phyloP scores from a whole-genome alignment of 2,113 vertebrate species.

The Corynorhinus townsendii region DNA sequence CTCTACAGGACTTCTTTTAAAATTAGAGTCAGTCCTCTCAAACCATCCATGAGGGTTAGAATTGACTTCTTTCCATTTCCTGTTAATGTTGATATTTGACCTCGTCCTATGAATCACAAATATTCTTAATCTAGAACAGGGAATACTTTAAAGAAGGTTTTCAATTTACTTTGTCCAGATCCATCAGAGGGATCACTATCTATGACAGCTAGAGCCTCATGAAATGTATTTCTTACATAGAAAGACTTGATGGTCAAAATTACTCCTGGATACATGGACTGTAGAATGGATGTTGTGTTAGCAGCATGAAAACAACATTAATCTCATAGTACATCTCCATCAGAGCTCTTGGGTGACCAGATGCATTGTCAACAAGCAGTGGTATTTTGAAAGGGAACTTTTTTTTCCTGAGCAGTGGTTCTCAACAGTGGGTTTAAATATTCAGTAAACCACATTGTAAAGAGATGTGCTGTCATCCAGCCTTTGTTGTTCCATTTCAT shows the following conservation, averaged over 20 bases:
- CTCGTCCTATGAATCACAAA: neutral
- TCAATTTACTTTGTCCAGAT: neutral
- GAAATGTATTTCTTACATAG: neutral
- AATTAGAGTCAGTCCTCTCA: neutral
- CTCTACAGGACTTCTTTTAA: neutral
- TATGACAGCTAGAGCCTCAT: neutral
- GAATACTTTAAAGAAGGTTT: neutral
- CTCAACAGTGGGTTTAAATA: neutral
- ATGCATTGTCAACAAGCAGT: neutral
- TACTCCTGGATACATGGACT: neutral
- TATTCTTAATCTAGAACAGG: neutral
- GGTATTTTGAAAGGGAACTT: neutral
- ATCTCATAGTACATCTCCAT: neutral
- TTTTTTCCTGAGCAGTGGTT: neutral
- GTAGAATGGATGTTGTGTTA: neutral
- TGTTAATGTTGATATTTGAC: neutral
- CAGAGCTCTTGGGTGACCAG: neutral
- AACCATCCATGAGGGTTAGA: neutral
- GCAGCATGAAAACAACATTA: neutral
- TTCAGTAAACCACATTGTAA: neutral
- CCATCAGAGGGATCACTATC: neutral
- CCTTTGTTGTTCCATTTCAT: neutral
- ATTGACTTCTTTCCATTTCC: neutral
- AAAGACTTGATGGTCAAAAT: neutral
- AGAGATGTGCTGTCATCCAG: neutral